Evolutionary conservation across 2,113 vertebrate genomes (phyloP).

Genomic region (Charadrius vociferus): DNA sequence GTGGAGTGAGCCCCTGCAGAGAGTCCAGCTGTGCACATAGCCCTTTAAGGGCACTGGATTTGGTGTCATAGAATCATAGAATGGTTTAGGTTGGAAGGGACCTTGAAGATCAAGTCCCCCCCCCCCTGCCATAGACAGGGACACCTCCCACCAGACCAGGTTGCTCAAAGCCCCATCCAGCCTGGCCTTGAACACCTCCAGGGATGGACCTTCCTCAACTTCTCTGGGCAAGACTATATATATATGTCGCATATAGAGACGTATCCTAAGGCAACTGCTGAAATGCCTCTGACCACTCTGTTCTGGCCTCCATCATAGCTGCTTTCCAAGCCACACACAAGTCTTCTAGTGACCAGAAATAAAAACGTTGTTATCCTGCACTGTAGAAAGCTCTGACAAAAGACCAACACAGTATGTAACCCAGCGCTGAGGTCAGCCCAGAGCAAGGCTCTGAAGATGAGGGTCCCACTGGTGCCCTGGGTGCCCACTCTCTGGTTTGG

Average conservation of each 20-base stretch:
- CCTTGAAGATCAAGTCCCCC: too few relatives aligned
- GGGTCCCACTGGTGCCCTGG: neutral
- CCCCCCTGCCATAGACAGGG: too few relatives aligned
- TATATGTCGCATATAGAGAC: neutral
- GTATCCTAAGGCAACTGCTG: neutral
- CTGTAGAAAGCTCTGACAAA: neutral
- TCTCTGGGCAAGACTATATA: too few relatives aligned
- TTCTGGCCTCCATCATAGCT: fast-evolving
- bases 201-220: too few relatives aligned
- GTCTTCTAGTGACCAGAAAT: neutral
- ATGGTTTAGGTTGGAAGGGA: too few relatives aligned
- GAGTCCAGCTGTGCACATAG: neutral
- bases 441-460: neutral
- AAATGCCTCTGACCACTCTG: neutral
- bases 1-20: neutral
- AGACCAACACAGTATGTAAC: neutral
- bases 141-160: too few relatives aligned
- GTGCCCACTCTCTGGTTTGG: neutral
- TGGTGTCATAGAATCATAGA: neutral
- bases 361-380: fast-evolving
- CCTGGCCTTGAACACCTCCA: too few relatives aligned
- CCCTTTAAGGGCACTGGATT: neutral
- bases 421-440: fast-evolving
- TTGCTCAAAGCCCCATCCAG: too few relatives aligned
- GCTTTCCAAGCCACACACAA: neutral